phyloP scores from a whole-genome alignment of 30 jellyfish, hydroid and myxozoan genomes.

The Chrysaora quinquecirrha region DNA sequence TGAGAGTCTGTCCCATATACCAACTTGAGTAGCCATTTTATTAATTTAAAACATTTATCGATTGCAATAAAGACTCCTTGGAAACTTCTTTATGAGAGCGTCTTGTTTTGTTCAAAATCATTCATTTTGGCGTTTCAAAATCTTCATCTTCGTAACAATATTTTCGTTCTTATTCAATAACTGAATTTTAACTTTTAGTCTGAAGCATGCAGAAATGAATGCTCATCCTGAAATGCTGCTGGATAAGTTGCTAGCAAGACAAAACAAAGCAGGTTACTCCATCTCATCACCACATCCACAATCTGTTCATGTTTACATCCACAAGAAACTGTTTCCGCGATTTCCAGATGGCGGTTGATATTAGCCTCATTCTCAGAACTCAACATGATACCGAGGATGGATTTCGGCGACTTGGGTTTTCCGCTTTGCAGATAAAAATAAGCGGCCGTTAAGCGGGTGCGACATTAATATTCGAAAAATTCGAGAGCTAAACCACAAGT shows the following conservation, averaged over 20 bases:
- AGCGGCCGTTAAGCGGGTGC: no score
- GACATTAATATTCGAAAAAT: no score
- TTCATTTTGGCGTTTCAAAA: neutral
- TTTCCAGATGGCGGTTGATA: conserved; percentile 67
- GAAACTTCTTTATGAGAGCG: neutral
- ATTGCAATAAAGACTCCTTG: neutral
- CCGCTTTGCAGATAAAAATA: no score
- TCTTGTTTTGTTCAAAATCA: neutral
- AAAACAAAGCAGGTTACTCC: neutral
- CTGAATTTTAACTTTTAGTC: no score
- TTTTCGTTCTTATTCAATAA: no score
- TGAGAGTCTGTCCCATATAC: conserved; percentile 93
- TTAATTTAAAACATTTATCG: conserved; percentile 8
- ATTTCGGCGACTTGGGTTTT: no score
- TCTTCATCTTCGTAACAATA: no score
- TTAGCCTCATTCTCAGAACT: no score
- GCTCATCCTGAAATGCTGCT: neutral
- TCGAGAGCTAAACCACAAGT: no score
- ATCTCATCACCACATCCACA: conserved; percentile 8
- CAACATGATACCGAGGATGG: no score
- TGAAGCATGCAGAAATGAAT: neutral
- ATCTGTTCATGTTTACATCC: conserved; percentile 27
- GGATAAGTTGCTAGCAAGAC: neutral
- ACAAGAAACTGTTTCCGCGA: conserved; percentile 55
- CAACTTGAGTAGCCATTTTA: conserved; percentile 83